Percentiles rank a stretch among this genome's conserved stretches.
phyloP scores from a whole-genome alignment of 2,113 vertebrate genomes.

The Anoplopoma fimbria region DNA sequence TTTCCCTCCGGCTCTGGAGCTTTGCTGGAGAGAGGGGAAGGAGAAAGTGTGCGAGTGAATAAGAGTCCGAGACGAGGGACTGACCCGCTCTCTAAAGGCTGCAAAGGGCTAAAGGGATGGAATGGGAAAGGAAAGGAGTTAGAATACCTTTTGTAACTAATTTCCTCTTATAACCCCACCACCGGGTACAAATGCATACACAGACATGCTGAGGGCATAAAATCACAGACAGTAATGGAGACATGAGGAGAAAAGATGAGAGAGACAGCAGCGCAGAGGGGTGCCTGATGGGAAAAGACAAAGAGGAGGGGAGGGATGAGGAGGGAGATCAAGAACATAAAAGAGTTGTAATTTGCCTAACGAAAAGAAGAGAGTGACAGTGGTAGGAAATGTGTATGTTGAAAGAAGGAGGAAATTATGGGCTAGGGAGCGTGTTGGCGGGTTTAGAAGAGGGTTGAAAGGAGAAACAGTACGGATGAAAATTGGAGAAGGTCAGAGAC shows the following conservation, averaged over 20 bases:
- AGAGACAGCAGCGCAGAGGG: constrained; percentile 67
- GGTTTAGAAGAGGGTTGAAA: constrained; percentile 42
- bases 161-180: constrained; percentile 12
- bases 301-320: constrained; percentile 52
- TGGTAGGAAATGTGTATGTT: constrained; percentile 59
- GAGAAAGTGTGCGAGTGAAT: constrained; percentile 45
- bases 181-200: constrained; percentile 32
- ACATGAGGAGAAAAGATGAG: constrained; percentile 63
- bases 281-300: constrained; percentile 75
- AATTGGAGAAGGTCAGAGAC: constrained; percentile 45
- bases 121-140: too few species aligned
- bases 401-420: constrained; percentile 54
- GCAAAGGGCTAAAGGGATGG: constrained; percentile 52
- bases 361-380: constrained; percentile 61
- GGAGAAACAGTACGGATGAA: constrained; percentile 44
- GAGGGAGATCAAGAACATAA: constrained; percentile 62
- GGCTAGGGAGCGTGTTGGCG: constrained; percentile 29
- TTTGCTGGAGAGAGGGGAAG: constrained; percentile 51
- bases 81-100: constrained; percentile 62
- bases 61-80: constrained; percentile 45
- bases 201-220: constrained; percentile 39
- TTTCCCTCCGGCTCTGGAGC: constrained; percentile 48
- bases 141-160: too few species aligned
- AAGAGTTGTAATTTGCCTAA: constrained; percentile 78
- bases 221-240: constrained; percentile 70